A percentile compares a stretch with the other conserved stretches of the same genome.
phyloP scores from a whole-genome alignment of 2,113 vertebrate genomes.

The Brienomyrus longianalis region DNA sequence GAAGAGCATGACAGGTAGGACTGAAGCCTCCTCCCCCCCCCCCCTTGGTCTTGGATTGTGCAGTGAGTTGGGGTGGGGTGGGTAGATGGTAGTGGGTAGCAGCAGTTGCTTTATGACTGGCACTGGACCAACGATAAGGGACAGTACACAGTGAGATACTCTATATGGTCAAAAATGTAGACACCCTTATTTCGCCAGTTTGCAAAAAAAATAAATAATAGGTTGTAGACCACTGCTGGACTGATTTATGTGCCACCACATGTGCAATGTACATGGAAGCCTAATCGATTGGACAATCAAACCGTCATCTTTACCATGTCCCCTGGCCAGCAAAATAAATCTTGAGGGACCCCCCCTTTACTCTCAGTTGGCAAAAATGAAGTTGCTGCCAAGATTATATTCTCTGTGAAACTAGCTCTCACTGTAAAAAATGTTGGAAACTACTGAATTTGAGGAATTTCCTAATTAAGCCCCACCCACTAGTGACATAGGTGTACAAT shows the following conservation, averaged over 20 bases:
- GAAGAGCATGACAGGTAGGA: conserved; percentile 74
- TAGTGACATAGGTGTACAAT: neutral
- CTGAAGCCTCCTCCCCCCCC: neutral
- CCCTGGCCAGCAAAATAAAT: neutral
- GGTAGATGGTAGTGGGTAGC: neutral
- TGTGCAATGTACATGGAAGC: neutral
- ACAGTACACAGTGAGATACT: neutral
- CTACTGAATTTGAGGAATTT: neutral
- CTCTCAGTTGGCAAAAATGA: neutral
- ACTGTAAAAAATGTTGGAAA: neutral
- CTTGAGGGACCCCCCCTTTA: neutral
- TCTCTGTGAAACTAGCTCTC: neutral
- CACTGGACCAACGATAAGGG: neutral
- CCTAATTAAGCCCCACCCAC: neutral
- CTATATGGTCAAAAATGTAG: neutral
- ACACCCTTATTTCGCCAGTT: neutral
- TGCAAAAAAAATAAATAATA: neutral
- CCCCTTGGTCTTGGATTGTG: neutral
- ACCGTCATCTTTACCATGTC: neutral
- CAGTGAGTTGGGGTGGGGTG: neutral
- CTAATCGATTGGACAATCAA: neutral
- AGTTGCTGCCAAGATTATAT: neutral
- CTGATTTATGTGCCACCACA: neutral
- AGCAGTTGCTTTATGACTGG: neutral
- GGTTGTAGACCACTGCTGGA: neutral